Conservation (phyloP, 2,113 vertebrate genomes). For the Sula dactylatra region DNA sequence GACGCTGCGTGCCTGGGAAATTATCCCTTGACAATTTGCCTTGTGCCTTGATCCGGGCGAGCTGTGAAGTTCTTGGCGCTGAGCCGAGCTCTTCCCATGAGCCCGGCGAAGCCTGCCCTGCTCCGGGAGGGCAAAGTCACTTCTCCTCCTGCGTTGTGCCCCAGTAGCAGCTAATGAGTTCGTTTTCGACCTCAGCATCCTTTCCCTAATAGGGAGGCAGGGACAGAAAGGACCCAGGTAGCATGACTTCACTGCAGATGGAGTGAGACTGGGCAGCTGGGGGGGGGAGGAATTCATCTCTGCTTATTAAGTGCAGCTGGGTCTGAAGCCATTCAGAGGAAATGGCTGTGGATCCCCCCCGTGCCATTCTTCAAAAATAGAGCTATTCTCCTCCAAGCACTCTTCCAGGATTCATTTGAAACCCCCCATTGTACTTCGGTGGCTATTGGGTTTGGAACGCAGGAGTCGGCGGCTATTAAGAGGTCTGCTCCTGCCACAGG, state of each 20-base stretch:
- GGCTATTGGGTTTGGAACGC: not conserved
- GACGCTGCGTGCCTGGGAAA: not conserved
- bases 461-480: not conserved
- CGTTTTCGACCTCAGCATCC: not conserved
- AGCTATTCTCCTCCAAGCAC: constrained; percentile 2
- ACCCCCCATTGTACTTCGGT: not conserved
- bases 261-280: not conserved
- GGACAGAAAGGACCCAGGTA: not conserved
- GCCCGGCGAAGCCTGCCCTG: fast-evolving
- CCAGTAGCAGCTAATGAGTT: not conserved
- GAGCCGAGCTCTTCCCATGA: not conserved
- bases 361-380: not conserved
- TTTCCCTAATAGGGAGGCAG: not conserved
- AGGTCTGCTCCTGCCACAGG: constrained; percentile 9
- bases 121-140: not conserved
- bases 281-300: not conserved
- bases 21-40: not conserved
- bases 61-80: not conserved
- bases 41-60: not conserved
- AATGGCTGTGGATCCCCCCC: not conserved
- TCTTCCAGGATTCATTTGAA: constrained; percentile 2
- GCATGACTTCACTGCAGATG: not conserved
- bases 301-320: constrained; percentile 8
- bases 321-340: not conserved
- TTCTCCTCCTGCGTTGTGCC: not conserved